These are phyloP conservation scores for Brachypodius melanocephalos DNA, from an alignment of 2,113 vertebrate genomes.

Conservation along the genomic window DNA sequence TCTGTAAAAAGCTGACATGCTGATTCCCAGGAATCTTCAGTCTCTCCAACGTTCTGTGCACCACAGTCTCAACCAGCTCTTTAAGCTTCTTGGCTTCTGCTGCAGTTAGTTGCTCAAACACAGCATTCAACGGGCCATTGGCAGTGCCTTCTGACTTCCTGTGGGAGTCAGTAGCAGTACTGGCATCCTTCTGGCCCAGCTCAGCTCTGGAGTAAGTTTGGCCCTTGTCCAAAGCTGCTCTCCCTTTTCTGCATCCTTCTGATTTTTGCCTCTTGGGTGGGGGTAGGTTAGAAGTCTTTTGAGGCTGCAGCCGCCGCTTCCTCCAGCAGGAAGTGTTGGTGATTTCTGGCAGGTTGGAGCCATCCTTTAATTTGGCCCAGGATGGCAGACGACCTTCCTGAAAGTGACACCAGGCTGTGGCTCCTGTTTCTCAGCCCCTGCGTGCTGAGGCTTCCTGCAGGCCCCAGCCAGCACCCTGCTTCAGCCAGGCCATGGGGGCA, in stretches of 20 bases:
- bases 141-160: background rate
- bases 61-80: background rate
- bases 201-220: background rate
- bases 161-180: background rate
- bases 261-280: background rate
- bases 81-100: background rate
- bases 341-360: background rate
- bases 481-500: background rate
- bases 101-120: background rate
- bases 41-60: background rate
- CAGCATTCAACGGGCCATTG: background rate
- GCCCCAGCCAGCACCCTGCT: background rate
- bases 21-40: background rate
- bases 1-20: background rate
- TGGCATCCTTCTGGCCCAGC: background rate
- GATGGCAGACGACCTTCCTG: background rate
- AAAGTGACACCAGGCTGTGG: background rate
- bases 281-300: background rate
- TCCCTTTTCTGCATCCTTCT: background rate
- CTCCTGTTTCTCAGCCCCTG: background rate
- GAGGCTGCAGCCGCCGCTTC: background rate
- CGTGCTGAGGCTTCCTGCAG: fast-evolving
- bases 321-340: fast-evolving
- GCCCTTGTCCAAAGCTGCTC: background rate
- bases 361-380: background rate